Evolutionary conservation across 2,888 invertebrate genomes (phyloP), one percentile per base, ranked within the genome.

Genomic region (Drosophila cyrtoloma): DNA sequence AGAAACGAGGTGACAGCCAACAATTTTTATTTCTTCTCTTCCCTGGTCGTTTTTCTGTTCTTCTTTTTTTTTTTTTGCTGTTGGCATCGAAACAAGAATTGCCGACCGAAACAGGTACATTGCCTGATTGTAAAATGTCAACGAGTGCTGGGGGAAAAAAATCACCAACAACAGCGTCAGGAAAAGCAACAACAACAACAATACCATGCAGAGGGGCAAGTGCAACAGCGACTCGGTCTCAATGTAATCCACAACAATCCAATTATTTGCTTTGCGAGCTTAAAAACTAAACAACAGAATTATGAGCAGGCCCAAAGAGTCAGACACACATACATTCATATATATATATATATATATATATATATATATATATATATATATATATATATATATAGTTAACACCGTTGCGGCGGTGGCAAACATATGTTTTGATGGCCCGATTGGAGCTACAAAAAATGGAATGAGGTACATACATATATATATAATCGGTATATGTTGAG

Each of bases 1-100:
- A 84, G 75, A 86, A 88, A 80, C 65, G 71, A 88, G 89, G 84
- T 86, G 84, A 89, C 84, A 86, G 78, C 67, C 66, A 68, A 73
- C 89, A 79, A 76, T 72, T 68, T 88, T 82, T 71, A 84, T 81
- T 84, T 58, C 35, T 19, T 28, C 59, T 28, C 30, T 30, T 42
- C 44, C 42, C 19, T n/a, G 12, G 26, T 22, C 32, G 42, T 47
- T 6, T 53, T 39, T 60, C 4, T 28, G n/a, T 9, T 44, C 30
- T 12, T 44, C 5, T 47, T 55, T 39, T 26, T 33, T 58, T 39
- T 62, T 12, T n/a, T 53, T n/a, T 39, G 44, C n/a, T 61, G 32
- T 50, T 75, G 71, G 55, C 66, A 42, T 64, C 53, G n/a, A 62
- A 69, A 72, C 84, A 62, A 81, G 72, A 84, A 75, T 69, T 71